phyloP scores from a whole-genome alignment of 2,113 vertebrate genomes.

The Ophthalmotilapia sp. region DNA sequence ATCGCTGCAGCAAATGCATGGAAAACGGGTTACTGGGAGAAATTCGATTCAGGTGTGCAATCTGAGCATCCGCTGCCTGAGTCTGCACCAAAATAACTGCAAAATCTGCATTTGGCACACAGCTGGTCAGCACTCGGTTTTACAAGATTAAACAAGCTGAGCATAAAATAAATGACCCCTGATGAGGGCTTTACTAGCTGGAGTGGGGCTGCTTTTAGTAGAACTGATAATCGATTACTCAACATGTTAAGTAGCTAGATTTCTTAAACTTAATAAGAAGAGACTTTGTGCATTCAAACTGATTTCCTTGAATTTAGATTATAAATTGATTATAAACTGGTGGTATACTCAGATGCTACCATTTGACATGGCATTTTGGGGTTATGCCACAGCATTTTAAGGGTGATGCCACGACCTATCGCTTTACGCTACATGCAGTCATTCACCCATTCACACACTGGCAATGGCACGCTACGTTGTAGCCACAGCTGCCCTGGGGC shows the following conservation, averaged over 20 bases:
- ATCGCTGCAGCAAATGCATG: not conserved
- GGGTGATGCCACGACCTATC: not conserved
- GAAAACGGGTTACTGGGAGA: not conserved
- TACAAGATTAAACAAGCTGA: not conserved
- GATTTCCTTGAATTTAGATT: not conserved
- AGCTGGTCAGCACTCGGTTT: not conserved
- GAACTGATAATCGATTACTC: not conserved
- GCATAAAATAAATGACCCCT: not conserved
- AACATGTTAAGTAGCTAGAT: not conserved
- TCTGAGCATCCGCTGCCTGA: not conserved
- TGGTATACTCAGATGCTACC: not conserved
- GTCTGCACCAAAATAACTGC: not conserved
- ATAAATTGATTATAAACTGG: not conserved
- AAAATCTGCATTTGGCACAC: not conserved
- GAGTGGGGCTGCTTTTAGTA: not conserved
- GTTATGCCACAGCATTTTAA: not conserved
- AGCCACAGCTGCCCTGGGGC: too few relatives aligned
- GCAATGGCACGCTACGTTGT: too few relatives aligned
- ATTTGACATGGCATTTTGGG: not conserved
- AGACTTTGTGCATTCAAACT: not conserved
- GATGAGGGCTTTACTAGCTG: not conserved
- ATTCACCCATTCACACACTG: too few relatives aligned
- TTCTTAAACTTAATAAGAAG: not conserved
- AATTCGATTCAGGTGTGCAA: not conserved
- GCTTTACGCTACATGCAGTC: too few relatives aligned